Evolutionary conservation across 2,113 vertebrate genomes (phyloP), one percentile per base, ranked within the genome.

Genomic region (Spea bombifrons): DNA sequence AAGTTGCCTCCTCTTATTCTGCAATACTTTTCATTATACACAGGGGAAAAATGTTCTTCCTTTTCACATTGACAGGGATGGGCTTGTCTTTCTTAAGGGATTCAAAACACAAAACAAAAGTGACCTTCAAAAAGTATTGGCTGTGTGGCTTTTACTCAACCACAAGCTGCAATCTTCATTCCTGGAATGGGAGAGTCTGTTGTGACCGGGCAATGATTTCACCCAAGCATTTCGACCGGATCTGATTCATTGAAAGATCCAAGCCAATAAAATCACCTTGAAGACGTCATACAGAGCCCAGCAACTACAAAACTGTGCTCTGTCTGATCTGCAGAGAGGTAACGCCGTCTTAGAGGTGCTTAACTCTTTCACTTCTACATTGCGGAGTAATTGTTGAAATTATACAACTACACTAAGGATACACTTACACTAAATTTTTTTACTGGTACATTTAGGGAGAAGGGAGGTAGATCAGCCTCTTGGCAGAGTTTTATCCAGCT

Each of bases 81-180:
- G 71, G 77, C 77, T 67, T 64, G 75, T 65, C 71, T 66, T 16
- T 52, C 16, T 48, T 49, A 44, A 75, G 43, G 72, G 59, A 55
- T 43, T 66, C 55, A 45, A 53, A 79, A 30, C 77, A 59, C 63
- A 73, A 66, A 79, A 79, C 76, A 79, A 79, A 73, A 72, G 76
- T 79, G 76, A 79, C 76, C 76, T 79, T 79, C 70, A 78, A 10
- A 65, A 73, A 50, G 63, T 73, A 66, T 73, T 66, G 73, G 70
- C 77, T 80, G 9, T 67, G 77, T 50, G 64, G 59, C 69, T 80
- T 66, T 55, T 44, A 50, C 53, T 13, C 59, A 66, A 57, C 50
- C 77, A 80, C 63, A 80, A 67, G 71, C 71, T 80, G 52, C 67
- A 80, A 80, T 80, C 77, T 73, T 73, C 77, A 80, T 80, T 80